Percentiles rank a stretch among this genome's conserved stretches.
Evolutionary conservation across 1,140 invertebrate genomes (phyloP).

Genomic region (Drosophila jambulina): DNA sequence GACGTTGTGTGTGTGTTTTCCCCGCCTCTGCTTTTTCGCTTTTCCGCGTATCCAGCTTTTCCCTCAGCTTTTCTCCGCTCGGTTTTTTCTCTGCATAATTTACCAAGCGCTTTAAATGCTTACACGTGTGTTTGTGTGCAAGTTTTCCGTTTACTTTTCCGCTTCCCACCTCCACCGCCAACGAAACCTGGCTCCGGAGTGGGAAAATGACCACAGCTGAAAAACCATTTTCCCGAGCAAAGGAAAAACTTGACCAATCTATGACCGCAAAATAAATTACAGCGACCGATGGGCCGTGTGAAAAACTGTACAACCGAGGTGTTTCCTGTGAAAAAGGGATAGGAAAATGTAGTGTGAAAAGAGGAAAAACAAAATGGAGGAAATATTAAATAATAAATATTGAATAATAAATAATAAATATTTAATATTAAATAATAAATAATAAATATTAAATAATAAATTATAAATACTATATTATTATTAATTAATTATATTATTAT

Average conservation of each 20-base stretch:
- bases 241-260: constrained; percentile 27
- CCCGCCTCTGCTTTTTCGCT: constrained; percentile 14
- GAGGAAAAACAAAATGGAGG: too few relatives aligned
- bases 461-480: background rate
- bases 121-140: constrained; percentile 38
- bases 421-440: too few relatives aligned
- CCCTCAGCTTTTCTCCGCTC: background rate
- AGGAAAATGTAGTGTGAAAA: background rate
- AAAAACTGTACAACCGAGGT: constrained; percentile 1
- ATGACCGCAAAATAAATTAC: constrained; percentile 22
- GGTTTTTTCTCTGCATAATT: constrained; percentile 39
- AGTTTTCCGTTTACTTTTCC: constrained; percentile 26
- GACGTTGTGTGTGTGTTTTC: constrained; percentile 20
- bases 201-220: constrained; percentile 38
- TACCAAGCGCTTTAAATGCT: constrained; percentile 39
- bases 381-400: background rate
- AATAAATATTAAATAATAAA: too few relatives aligned
- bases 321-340: constrained; percentile 3
- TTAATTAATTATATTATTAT: background rate
- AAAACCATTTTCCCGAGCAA: constrained; percentile 16
- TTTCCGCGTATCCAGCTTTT: constrained; percentile 11
- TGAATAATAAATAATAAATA: background rate
- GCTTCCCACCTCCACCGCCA: background rate
- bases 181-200: background rate
- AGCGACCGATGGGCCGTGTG: constrained; percentile 7